Percentiles rank a stretch among this genome's conserved stretches.
phyloP scores from a whole-genome alignment of 2,888 invertebrate genomes.

The Lacanobia wlatinum region DNA sequence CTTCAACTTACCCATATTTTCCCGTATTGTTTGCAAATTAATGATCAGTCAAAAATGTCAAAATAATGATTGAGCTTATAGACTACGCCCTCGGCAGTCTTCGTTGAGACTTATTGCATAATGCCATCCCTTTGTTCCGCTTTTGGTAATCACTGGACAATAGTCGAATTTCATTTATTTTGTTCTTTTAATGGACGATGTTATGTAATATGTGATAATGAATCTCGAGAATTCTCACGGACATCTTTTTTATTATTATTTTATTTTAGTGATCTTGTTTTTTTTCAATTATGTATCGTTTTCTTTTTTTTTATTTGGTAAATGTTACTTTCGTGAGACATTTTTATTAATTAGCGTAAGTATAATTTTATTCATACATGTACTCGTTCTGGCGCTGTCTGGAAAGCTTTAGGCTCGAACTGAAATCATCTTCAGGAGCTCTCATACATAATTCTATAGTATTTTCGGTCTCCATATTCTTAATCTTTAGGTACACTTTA shows the following conservation, averaged over 20 bases:
- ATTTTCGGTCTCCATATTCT: not conserved
- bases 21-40: constrained; percentile 66
- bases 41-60: constrained; percentile 66
- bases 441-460: no score
- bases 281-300: not conserved
- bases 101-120: constrained; percentile 51
- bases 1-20: constrained; percentile 2
- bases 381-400: not conserved
- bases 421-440: no score
- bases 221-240: constrained; percentile 43
- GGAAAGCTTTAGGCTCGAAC: not conserved
- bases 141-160: constrained; percentile 52
- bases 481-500: no score
- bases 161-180: constrained; percentile 48
- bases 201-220: constrained; percentile 44
- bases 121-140: constrained; percentile 58
- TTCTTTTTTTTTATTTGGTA: constrained; percentile 1
- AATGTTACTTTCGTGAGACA: not conserved
- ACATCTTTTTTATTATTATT: constrained; percentile 10
- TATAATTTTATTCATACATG: not conserved
- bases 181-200: constrained; percentile 25
- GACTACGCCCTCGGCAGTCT: constrained; percentile 31
- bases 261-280: constrained; percentile 11
- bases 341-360: no score
- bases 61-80: constrained; percentile 65